These are phyloP conservation scores for Dicyrtoma fusca DNA, from an alignment of 2,888 invertebrate genomes.

Conservation along the genomic window DNA sequence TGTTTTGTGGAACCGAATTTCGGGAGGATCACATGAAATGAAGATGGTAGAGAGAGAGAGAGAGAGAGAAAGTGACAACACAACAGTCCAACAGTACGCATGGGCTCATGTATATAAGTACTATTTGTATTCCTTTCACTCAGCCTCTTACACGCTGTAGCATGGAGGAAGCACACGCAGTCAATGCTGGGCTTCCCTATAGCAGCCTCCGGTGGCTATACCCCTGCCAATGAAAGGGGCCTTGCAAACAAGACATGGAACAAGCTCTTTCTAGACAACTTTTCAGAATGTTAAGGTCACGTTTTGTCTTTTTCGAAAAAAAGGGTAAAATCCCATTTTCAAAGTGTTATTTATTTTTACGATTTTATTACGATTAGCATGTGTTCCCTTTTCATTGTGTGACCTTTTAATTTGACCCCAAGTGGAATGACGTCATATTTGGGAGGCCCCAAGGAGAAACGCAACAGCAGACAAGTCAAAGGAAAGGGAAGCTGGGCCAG, in stretches of 20 bases:
- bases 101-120: neutral
- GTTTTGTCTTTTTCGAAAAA: too few relatives aligned
- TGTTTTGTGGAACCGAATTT: constrained; percentile 5
- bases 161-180: too few relatives aligned
- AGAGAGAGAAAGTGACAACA: constrained; percentile 2
- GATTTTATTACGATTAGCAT: too few relatives aligned
- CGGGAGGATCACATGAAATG: neutral
- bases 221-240: too few relatives aligned
- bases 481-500: too few relatives aligned
- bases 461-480: neutral
- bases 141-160: neutral
- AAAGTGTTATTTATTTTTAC: too few relatives aligned
- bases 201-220: too few relatives aligned
- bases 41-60: neutral
- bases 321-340: too few relatives aligned
- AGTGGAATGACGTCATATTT: neutral
- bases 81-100: neutral
- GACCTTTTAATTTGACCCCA: neutral
- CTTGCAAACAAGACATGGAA: neutral
- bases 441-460: neutral
- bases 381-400: neutral
- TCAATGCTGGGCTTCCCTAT: too few relatives aligned
- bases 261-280: neutral
- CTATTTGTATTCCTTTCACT: constrained; percentile 12
- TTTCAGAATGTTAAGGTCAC: too few relatives aligned